Conservation (phyloP, 2,888 invertebrate species). For the Drosophila setosimentum region DNA sequence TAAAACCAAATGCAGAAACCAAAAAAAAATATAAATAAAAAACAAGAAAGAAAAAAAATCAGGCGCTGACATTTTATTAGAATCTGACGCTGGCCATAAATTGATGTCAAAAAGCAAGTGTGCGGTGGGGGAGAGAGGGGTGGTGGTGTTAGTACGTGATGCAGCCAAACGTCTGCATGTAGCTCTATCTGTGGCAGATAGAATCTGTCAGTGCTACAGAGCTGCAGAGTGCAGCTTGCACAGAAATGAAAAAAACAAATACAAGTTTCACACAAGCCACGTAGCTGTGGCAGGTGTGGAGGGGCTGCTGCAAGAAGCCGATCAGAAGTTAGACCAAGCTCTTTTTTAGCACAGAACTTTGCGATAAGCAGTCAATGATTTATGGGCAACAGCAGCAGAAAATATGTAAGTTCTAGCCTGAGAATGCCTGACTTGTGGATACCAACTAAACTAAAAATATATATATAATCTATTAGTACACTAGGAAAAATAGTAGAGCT, state of each 20-base stretch:
- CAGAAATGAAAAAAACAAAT: constrained; percentile 23
- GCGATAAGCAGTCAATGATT: constrained; percentile 73
- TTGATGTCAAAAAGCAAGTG: constrained; percentile 58
- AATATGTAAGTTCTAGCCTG: neutral
- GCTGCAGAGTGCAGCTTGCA: constrained; percentile 20
- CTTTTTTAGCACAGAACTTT: constrained; percentile 29
- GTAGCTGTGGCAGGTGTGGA: constrained; percentile 22
- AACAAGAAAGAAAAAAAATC: constrained; percentile 13
- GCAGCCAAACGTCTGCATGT: constrained; percentile 18
- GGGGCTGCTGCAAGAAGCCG: neutral
- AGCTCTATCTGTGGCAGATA: constrained; percentile 67
- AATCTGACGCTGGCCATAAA: constrained; percentile 67
- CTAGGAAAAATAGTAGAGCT: neutral
- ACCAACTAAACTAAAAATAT: neutral
- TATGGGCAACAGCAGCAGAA: constrained; percentile 51
- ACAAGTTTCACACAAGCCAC: constrained; percentile 59
- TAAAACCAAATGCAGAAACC: constrained; percentile 19
- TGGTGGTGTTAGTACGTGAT: constrained; percentile 43
- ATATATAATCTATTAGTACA: neutral
- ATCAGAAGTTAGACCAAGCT: constrained; percentile 26
- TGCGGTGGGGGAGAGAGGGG: constrained; percentile 1
- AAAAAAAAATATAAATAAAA: constrained; percentile 14
- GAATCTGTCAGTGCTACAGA: constrained; percentile 63
- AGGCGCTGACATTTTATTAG: constrained; percentile 64
- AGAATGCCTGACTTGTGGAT: neutral